Percentiles rank a stretch among this genome's conserved stretches.
Evolutionary conservation across 2,113 vertebrate genomes (phyloP).

Genomic region (Embiotoca jacksoni): DNA sequence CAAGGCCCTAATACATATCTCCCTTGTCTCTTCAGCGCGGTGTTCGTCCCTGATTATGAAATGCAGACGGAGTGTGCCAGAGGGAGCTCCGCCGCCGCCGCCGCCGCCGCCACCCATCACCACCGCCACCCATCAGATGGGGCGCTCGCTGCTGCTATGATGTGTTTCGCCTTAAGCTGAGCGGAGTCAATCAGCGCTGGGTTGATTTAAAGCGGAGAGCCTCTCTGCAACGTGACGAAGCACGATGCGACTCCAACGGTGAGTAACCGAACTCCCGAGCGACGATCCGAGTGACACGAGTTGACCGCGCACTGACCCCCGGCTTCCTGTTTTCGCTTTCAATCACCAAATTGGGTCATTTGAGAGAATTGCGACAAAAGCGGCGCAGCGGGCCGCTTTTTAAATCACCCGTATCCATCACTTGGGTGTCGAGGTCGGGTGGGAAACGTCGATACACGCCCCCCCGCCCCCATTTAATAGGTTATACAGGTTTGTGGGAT

Average conservation of each 20-base stretch:
- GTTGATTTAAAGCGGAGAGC: slow-evolving; percentile 13
- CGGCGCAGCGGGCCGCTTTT: slow-evolving; percentile 21
- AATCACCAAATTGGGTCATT: slow-evolving; percentile 33
- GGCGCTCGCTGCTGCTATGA: slow-evolving; percentile 1
- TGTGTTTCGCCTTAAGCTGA: slow-evolving; percentile 21
- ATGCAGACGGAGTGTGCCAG: slow-evolving; percentile 4
- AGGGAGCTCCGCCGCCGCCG: background rate
- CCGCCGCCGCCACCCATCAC: too few species aligned
- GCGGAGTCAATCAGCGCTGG: slow-evolving; percentile 11
- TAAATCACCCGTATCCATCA: slow-evolving; percentile 60
- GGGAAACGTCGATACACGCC: background rate
- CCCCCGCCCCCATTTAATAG: slow-evolving; percentile 46
- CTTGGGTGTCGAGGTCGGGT: background rate
- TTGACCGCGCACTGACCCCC: background rate
- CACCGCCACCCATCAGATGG: slow-evolving; percentile 5
- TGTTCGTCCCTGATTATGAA: slow-evolving; percentile 46
- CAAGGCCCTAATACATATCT: slow-evolving; percentile 56
- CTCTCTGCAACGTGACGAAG: slow-evolving; percentile 21
- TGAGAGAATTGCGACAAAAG: slow-evolving; percentile 21
- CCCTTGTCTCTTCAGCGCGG: slow-evolving; percentile 47
- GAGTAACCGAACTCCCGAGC: background rate
- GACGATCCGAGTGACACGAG: background rate
- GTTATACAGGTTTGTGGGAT: slow-evolving; percentile 49
- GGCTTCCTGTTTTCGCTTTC: slow-evolving; percentile 26
- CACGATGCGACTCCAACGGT: background rate